Evolutionary conservation across 2,113 vertebrate genomes (phyloP).

Genomic region (Proterorhinus semilunaris): DNA sequence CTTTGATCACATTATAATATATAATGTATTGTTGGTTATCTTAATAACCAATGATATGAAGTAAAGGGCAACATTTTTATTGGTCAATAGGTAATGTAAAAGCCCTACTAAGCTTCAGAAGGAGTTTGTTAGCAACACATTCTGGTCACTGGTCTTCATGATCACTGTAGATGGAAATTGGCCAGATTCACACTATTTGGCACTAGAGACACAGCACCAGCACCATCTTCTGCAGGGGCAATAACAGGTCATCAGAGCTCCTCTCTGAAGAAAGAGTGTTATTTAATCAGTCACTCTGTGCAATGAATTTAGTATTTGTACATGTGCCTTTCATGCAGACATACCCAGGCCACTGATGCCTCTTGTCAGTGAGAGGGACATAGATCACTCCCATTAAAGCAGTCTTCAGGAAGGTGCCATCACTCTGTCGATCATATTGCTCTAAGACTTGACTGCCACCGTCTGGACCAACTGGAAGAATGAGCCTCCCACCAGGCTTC

Average conservation of each 20-base stretch:
- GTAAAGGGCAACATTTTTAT: too few species aligned
- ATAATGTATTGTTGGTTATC: too few species aligned
- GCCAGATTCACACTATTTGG: conserved; percentile 13
- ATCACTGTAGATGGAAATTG: conserved; percentile 33
- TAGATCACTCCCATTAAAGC: conserved; percentile 90
- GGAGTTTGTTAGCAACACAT: not conserved
- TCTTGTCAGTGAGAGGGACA: conserved; percentile 87
- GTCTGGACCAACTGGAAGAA: conserved; percentile 85
- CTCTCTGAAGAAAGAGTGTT: conserved; percentile 62
- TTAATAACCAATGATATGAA: too few species aligned
- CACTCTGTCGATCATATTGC: conserved; percentile 85
- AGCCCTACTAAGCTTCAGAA: not conserved
- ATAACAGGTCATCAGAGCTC: conserved; percentile 80
- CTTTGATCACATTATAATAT: too few species aligned
- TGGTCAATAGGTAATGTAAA: too few species aligned
- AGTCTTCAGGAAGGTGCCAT: conserved; percentile 81
- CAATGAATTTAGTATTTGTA: not conserved
- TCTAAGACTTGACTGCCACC: conserved; percentile 85
- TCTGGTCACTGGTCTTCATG: conserved; percentile 13
- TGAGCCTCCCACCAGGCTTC: conserved; percentile 86
- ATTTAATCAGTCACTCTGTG: not conserved
- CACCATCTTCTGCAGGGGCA: conserved; percentile 74
- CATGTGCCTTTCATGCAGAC: not conserved
- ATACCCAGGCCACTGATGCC: conserved; percentile 86
- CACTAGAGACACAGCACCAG: conserved; percentile 66